Evolutionary conservation across 2,888 invertebrate species (phyloP), one percentile per base, ranked within the genome.

Genomic region (Pardosa pseudoannulata): DNA sequence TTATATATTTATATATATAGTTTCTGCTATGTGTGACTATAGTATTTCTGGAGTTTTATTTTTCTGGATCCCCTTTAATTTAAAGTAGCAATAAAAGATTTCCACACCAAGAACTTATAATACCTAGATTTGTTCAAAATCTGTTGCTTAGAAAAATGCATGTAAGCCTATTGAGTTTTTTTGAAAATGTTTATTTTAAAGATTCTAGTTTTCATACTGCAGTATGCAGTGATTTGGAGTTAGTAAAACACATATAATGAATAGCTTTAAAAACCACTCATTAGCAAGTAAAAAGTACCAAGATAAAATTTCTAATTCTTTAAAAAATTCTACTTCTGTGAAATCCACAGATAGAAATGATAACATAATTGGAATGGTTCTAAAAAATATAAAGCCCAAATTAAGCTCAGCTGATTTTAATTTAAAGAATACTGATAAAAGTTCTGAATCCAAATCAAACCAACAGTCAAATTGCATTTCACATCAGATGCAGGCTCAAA

Each of bases 321-420:
- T 23, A 23, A 56, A 56, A 3, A 73, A 67, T n/a, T 23, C 71
- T 16, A 36, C 41, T n/a, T 19, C 56, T 27, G 39, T 36, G 0
- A 65, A 56, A 72, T 23, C 36, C 16, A 36, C 31, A 16, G 68
- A 85, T 29, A 41, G 27, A n/a, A 31, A 23, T 13, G 73, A 78
- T 50, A 73, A 68, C 36, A 39, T 85, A 56, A 31, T 73, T 67
- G 73, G 65, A 31, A 36, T 78, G 68, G n/a, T 29, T 11, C 6
- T 68, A 29, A 74, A 74, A 81, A 41, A n/a, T 28, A 11, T 29
- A 28, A 76, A 76, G 23, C 39, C 23, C 36, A 23, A 27, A 19
- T 13, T 29, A 16, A 16, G 29, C 56, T 56, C n/a, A n/a, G n/a
- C 36, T 36, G 9, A 36, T 36, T 36, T 36, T 7, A 36, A 9